These are phyloP conservation scores for Poicephalus gulielmi DNA, from an alignment of 2,113 vertebrate species.

Conservation along the genomic window DNA sequence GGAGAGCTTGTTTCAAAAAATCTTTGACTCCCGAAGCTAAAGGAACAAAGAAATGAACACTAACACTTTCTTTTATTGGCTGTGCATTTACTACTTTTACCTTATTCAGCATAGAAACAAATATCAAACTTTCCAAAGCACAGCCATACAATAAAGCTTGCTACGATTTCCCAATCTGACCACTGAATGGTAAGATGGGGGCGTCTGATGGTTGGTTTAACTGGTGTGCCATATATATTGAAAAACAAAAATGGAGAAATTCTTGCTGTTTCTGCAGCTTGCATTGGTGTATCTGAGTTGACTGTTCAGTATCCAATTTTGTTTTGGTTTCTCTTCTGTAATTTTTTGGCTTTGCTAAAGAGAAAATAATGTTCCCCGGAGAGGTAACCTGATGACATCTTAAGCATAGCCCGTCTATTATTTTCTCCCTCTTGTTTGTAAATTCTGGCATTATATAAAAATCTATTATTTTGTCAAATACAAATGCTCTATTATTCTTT, in stretches of 20 bases:
- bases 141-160: not conserved
- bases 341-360: not conserved
- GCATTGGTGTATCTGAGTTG: not conserved
- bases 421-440: not conserved
- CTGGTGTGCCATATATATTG: not conserved
- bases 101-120: not conserved
- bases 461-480: not conserved
- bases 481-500: not conserved
- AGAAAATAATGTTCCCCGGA: not conserved
- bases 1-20: not conserved
- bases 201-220: not conserved
- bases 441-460: not conserved
- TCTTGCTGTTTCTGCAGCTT: not conserved
- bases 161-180: not conserved
- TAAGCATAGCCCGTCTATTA: not conserved
- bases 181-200: not conserved
- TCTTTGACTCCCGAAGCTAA: not conserved
- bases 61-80: not conserved
- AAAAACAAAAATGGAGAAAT: not conserved
- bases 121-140: not conserved
- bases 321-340: not conserved
- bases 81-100: not conserved
- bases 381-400: not conserved
- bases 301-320: not conserved
- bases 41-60: not conserved